These are phyloP conservation scores for Eupeodes luniger DNA, from an alignment of 2,888 invertebrate species.

Conservation along the genomic window DNA sequence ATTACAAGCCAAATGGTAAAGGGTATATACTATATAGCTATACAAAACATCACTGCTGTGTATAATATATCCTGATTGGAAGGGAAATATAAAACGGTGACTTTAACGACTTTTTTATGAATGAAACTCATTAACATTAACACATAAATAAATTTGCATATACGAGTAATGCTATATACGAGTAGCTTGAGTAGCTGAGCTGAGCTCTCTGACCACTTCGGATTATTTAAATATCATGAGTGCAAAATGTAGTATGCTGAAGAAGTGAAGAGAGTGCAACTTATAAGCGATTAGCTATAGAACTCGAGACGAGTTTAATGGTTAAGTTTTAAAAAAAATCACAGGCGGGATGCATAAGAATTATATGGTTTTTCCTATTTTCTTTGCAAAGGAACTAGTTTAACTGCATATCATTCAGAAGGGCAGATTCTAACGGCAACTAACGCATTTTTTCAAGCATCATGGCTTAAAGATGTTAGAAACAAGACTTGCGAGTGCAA, in stretches of 20 bases:
- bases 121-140: constrained; percentile 68
- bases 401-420: constrained; percentile 54
- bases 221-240: constrained; percentile 20
- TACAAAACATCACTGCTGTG: too few species aligned
- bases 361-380: background rate
- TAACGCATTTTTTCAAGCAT: constrained; percentile 50
- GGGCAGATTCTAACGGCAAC: constrained; percentile 72
- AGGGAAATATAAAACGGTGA: constrained; percentile 47
- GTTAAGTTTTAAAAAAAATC: background rate
- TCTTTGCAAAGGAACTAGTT: constrained; percentile 22
- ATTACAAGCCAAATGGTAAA: background rate
- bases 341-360: constrained; percentile 25
- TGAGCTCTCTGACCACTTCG: constrained; percentile 32
- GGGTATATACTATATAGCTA: background rate
- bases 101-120: constrained; percentile 67
- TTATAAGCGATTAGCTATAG: constrained; percentile 39
- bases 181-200: background rate
- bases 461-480: constrained; percentile 18
- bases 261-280: background rate
- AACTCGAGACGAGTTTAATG: constrained; percentile 24
- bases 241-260: background rate
- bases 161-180: background rate
- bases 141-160: constrained; percentile 67
- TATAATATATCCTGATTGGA: constrained; percentile 8
- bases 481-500: constrained; percentile 21